Base-by-base conservation (phyloP, 2,113 vertebrate genomes). In the Python bivittatus region DNA sequence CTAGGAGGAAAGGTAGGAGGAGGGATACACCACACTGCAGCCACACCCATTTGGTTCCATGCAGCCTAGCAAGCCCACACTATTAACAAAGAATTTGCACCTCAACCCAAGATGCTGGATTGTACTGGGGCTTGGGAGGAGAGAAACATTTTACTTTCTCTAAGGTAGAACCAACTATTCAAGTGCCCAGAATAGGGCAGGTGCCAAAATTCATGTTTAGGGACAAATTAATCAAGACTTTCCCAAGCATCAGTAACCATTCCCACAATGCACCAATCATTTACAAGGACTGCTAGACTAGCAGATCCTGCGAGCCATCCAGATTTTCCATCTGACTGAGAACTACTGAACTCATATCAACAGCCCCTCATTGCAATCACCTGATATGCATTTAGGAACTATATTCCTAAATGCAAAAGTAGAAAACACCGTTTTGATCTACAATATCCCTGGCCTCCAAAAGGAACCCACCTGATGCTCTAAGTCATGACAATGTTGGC, bases 391-490 rank as follows among this genome's bases (percentile, higher is more conserved):
- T 44, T 42, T 2, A 27, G 29, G 42, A 93, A 53, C 3, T 12
- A 5, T 27, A 44, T 60, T 15, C 57, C 33, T 2, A 53, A 56
- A 33, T n/a, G 48, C 6, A 25, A 23, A 7, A 48, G 83, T 33
- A 23, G 58, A 72, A 38, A 29, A 38, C 1, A 0, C 29, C 1
- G 12, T 23, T 44, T n/a, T 57, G 8, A 25, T 11, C 29, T 29
- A 6, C 12, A 20, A 83, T 0, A 1, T 8, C 68, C 86, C 38
- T 7, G 27, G 7, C 9, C 29, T 72, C 15, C 3, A 38, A 5
- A 42, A 84, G 38, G 15, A n/a, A 84, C 98, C 91, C 93, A 99
- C 99, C 98, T 99, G 99, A 86, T 98, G 98, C 92, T 99, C 97
- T 60, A 99, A 96, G 72, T 98, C 97, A 89, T 97, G 96, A 92